phyloP scores from a whole-genome alignment of 2,113 vertebrate species.

The Patagioenas fasciata region DNA sequence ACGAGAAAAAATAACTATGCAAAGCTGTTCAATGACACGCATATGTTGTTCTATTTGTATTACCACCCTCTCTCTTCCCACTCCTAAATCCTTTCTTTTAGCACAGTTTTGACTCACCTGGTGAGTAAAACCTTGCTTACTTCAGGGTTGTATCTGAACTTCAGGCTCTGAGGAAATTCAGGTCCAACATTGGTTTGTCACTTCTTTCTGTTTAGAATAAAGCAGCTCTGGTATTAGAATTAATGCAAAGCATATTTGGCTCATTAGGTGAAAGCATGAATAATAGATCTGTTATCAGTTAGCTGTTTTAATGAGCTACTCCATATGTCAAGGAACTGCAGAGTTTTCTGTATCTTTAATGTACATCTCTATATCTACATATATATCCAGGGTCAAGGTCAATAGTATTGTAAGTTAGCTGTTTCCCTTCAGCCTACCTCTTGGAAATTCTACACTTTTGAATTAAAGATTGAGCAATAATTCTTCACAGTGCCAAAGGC shows the following conservation, averaged over 20 bases:
- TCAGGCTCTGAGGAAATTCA: background rate
- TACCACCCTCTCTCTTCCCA: background rate
- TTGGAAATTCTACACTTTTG: background rate
- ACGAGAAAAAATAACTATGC: background rate
- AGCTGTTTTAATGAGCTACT: background rate
- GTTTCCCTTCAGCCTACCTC: background rate
- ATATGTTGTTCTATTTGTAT: background rate
- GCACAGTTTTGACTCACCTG: background rate
- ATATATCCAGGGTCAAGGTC: background rate
- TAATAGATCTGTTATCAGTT: background rate
- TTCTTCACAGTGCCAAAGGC: background rate
- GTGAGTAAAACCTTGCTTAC: background rate
- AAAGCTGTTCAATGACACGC: background rate
- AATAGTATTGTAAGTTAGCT: background rate
- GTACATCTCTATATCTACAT: background rate
- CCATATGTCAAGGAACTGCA: background rate
- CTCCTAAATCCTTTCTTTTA: background rate
- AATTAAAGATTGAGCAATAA: background rate
- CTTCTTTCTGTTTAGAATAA: background rate
- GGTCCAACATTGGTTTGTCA: background rate
- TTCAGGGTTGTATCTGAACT: background rate
- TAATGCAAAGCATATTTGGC: background rate
- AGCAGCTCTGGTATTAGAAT: background rate
- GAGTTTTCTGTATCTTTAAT: background rate
- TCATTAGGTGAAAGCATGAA: background rate